Base-by-base conservation (phyloP, 2,888 invertebrate genomes). In the Acleris holmiana region DNA sequence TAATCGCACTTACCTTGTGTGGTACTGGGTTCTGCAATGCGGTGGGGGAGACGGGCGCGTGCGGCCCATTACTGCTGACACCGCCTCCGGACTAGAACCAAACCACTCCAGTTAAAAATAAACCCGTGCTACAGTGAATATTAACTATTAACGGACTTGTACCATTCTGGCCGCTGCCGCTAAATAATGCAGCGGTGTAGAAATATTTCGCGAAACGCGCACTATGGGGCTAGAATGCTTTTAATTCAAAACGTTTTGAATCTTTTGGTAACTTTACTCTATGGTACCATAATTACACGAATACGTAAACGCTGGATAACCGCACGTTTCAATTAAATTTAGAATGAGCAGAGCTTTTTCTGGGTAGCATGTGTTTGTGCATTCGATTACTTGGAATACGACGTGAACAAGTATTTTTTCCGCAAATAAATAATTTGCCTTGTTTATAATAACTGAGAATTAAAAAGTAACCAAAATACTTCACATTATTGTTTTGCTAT, bases 1-100 rank as follows among this genome's bases (percentile, higher is more conserved):
- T n/a, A 71, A 69, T 63, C 68, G 68, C 66, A 86, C 91, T 90
- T 78, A 92, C 92, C 78, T 89, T 91, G 77, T 90, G 90, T 79
- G 87, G 84, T 78, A 87, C 82, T 73, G 88, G 84, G 79, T 84
- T 89, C 80, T 91, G 91, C 85, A 91, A 79, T 79, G 89, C 88
- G 81, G 89, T 89, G 76, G 92, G 91, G 79, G 92, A 92, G 68
- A 92, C 88, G 75, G 91, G 91, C 80, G 86, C 91, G 83, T 86
- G 91, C 72, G 86, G 90, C 79, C 90, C 91, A 89, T 90, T 89
- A 84, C 88, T 90, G 76, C 83, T 86, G 75, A 86, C 85, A 71
- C 79, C 89, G 75, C 88, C 90, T 77, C 88, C 89, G 72, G 87
- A 84, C 92, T 92, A 80, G 58, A 87, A 88, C 79, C 82, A 84